These are phyloP conservation scores for Anarhynchus alexandrinus DNA, from an alignment of 2,113 vertebrate genomes.

Conservation along the genomic window DNA sequence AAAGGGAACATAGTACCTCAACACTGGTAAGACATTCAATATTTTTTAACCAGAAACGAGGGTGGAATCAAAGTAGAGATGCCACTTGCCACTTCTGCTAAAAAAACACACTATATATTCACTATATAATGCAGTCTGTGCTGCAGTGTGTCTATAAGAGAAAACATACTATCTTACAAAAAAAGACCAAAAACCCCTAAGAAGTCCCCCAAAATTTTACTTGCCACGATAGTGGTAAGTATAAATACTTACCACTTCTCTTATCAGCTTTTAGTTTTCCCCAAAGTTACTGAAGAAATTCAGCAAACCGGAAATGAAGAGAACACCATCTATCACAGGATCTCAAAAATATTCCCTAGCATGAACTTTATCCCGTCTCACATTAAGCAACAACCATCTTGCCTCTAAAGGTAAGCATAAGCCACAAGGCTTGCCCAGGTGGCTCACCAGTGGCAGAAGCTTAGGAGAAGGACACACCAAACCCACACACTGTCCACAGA, in stretches of 20 bases:
- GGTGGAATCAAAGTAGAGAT: background rate
- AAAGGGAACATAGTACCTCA: background rate
- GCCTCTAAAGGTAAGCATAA: background rate
- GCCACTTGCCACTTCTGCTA: background rate
- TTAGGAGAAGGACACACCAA: background rate
- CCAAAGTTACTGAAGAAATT: background rate
- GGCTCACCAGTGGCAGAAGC: background rate
- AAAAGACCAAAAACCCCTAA: rapidly evolving
- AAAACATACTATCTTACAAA: background rate
- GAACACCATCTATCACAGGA: background rate
- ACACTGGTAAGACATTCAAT: background rate
- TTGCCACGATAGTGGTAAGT: background rate
- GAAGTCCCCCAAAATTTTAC: background rate
- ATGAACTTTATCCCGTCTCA: background rate
- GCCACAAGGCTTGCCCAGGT: background rate
- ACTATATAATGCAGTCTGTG: background rate
- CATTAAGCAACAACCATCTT: background rate
- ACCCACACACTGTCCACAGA: background rate
- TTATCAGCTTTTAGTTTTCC: background rate
- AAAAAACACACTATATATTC: background rate
- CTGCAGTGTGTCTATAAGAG: background rate
- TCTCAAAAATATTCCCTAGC: background rate
- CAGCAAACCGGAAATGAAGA: background rate
- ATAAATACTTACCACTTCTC: background rate
- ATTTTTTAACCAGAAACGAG: background rate